Percentiles rank a stretch among this genome's conserved stretches.
Conservation (phyloP, 2,113 vertebrate genomes). For the Cavia aperea region DNA sequence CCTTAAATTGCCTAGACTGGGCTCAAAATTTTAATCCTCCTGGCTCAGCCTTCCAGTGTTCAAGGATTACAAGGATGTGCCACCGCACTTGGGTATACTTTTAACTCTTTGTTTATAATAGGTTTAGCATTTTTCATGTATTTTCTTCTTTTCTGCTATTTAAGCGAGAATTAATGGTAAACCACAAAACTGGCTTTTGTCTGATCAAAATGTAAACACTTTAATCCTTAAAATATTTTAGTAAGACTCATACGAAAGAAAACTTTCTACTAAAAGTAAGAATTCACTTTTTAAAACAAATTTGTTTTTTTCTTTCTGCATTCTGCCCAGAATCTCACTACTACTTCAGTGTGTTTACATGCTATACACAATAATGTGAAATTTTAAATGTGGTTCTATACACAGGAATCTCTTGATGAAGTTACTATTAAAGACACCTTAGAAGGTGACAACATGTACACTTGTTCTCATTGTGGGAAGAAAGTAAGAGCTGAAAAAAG, state of each 20-base stretch:
- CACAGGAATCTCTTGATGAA: conserved; percentile 97
- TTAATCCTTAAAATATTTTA: neutral
- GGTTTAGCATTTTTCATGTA: conserved; percentile 20
- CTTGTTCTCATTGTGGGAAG: conserved; percentile 98
- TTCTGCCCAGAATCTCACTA: conserved; percentile 21
- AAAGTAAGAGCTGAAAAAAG: conserved; percentile 98
- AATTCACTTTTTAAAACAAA: neutral
- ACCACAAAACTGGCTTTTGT: neutral
- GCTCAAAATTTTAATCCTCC: neutral
- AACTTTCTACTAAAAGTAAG: conserved; percentile 11
- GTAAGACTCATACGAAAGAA: conserved; percentile 4
- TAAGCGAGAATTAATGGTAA: conserved; percentile 13
- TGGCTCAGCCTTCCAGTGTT: neutral
- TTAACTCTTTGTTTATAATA: neutral
- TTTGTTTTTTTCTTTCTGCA: conserved; percentile 7
- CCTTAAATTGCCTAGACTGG: neutral
- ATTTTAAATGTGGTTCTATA: conserved; percentile 30
- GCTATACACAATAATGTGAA: conserved; percentile 16
- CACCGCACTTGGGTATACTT: neutral
- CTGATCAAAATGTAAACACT: conserved; percentile 4
- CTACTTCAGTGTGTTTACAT: neutral
- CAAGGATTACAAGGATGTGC: neutral
- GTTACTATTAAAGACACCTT: conserved; percentile 99
- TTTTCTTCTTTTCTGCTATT: conserved; percentile 3
- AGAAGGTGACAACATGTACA: conserved; percentile 99